Conservation (phyloP, 1,140 invertebrate species). For the Streblospio benedicti region DNA sequence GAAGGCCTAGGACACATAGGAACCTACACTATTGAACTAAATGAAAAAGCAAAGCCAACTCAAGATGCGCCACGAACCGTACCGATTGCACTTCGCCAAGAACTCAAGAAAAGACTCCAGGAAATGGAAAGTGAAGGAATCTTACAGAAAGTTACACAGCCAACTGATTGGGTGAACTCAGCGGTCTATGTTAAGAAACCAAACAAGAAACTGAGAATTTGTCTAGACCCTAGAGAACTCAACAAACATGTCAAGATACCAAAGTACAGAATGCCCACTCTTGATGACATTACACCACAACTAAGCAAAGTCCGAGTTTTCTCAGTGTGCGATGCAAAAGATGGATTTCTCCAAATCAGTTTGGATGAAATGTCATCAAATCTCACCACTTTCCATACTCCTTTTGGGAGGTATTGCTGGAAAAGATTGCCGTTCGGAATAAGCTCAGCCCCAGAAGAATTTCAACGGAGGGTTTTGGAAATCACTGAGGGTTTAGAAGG, state of each 20-base stretch:
- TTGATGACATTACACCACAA: slow-evolving; percentile 8
- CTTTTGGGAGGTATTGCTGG: slow-evolving; percentile 24
- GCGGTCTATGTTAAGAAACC: slow-evolving; percentile 46
- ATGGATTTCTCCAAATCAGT: slow-evolving; percentile 22
- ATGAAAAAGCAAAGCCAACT: slow-evolving; percentile 2
- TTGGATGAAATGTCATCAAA: slow-evolving; percentile 15
- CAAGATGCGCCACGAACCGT: too few relatives aligned
- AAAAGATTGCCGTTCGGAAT: slow-evolving; percentile 22
- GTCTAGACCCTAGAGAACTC: slow-evolving; percentile 49
- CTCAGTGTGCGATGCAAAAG: slow-evolving; percentile 14
- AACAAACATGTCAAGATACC: slow-evolving; percentile 46
- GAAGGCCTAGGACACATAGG: neutral
- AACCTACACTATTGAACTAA: neutral
- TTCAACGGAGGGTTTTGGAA: slow-evolving; percentile 9
- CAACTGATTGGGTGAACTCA: slow-evolving; percentile 46
- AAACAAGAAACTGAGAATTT: slow-evolving; percentile 45
- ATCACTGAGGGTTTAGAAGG: slow-evolving; percentile 16
- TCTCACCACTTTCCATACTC: slow-evolving; percentile 26
- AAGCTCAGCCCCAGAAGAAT: slow-evolving; percentile 20
- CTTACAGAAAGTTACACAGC: neutral
- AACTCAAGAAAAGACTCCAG: neutral
- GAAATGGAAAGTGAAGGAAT: neutral
- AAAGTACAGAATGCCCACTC: slow-evolving; percentile 21
- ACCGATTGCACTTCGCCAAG: too few relatives aligned
- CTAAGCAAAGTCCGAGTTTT: slow-evolving; percentile 11